phyloP scores from a whole-genome alignment of 1,140 invertebrate species.

The Drosophila pandora region DNA sequence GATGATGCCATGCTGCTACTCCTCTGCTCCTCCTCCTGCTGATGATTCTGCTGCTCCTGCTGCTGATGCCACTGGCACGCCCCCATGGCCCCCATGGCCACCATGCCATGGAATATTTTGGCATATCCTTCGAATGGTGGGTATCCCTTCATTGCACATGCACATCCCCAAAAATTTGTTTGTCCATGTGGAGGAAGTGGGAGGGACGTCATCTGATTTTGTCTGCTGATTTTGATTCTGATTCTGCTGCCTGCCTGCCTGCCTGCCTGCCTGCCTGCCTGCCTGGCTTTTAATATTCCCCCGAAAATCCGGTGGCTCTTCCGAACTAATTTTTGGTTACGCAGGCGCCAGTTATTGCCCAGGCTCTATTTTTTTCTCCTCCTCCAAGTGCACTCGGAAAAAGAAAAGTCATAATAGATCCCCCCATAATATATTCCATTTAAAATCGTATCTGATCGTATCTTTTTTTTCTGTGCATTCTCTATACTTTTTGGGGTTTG shows the following conservation, averaged over 20 bases:
- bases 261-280: slow-evolving; percentile 12
- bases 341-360: slow-evolving; percentile 73
- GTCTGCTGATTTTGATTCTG: slow-evolving; percentile 15
- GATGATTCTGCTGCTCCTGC: not conserved
- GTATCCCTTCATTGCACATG: slow-evolving; percentile 25
- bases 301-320: slow-evolving; percentile 20
- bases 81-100: slow-evolving; percentile 20
- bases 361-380: slow-evolving; percentile 41
- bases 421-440: not conserved
- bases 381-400: slow-evolving; percentile 13
- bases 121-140: slow-evolving; percentile 11
- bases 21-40: slow-evolving; percentile 9
- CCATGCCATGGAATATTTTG: slow-evolving; percentile 41
- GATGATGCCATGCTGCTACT: slow-evolving; percentile 62
- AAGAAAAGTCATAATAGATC: not conserved
- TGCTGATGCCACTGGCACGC: slow-evolving; percentile 33
- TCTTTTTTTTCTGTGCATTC: not conserved
- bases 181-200: slow-evolving; percentile 51
- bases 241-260: not conserved
- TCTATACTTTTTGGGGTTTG: slow-evolving; percentile 19
- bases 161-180: slow-evolving; percentile 58
- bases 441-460: not conserved
- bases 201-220: slow-evolving; percentile 56
- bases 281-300: slow-evolving; percentile 56
- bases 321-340: slow-evolving; percentile 52